Percentiles rank a stretch among this genome's conserved stretches.
Evolutionary conservation across 2,113 vertebrate species (phyloP).

Genomic region (Epinephelus fuscoguttatus): DNA sequence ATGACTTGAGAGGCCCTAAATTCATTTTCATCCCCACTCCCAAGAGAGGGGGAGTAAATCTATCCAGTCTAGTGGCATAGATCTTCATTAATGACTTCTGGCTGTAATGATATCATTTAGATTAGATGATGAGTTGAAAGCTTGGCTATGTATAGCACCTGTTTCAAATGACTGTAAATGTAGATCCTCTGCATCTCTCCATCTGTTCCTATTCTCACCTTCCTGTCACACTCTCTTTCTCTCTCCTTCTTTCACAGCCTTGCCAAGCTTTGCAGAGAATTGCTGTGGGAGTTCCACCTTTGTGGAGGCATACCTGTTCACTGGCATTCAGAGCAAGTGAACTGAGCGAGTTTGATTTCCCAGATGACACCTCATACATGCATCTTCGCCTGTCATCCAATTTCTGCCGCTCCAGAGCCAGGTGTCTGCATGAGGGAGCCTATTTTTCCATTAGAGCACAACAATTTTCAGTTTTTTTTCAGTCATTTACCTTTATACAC

Average conservation of each 20-base stretch:
- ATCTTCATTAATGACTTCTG: constrained; percentile 70
- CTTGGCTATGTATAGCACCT: constrained; percentile 75
- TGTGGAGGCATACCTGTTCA: constrained; percentile 71
- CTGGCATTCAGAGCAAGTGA: constrained; percentile 73
- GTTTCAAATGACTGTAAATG: constrained; percentile 71
- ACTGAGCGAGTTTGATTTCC: constrained; percentile 81
- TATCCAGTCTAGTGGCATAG: constrained; percentile 53
- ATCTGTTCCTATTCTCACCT: constrained; percentile 85
- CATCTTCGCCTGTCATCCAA: constrained; percentile 74
- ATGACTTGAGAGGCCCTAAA: constrained; percentile 74
- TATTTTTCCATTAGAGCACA: constrained; percentile 69
- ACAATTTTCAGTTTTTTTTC: constrained; percentile 60
- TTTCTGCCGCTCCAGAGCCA: constrained; percentile 59
- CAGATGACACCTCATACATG: constrained; percentile 65
- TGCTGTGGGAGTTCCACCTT: constrained; percentile 75
- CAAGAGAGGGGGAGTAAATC: constrained; percentile 56
- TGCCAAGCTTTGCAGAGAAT: constrained; percentile 68
- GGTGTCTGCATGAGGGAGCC: constrained; percentile 56
- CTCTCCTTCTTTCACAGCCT: constrained; percentile 56
- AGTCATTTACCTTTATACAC: constrained; percentile 55
- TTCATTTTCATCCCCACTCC: constrained; percentile 70
- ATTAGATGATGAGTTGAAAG: constrained; percentile 63
- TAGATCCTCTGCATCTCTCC: constrained; percentile 71
- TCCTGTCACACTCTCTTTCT: constrained; percentile 53
- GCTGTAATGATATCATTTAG: constrained; percentile 72